Conservation (phyloP, 2,888 invertebrate species). For the Itoplectis maculator region DNA sequence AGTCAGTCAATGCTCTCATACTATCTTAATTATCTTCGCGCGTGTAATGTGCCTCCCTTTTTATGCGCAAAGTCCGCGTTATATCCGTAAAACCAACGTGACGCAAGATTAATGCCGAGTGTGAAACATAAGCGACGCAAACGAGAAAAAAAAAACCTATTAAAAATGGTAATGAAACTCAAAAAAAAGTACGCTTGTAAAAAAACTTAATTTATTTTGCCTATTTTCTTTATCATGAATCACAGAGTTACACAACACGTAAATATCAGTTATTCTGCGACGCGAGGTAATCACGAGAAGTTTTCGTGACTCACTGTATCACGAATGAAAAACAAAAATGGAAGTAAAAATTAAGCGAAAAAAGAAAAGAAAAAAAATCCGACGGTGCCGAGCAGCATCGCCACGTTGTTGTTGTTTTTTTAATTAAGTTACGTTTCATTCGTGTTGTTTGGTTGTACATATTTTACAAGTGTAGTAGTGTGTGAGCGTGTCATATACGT, state of each 20-base stretch:
- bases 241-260: conserved; percentile 42
- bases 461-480: conserved; percentile 63
- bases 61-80: conserved; percentile 61
- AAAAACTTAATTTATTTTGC: conserved; percentile 52
- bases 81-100: conserved; percentile 18
- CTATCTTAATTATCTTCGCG: conserved; percentile 38
- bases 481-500: conserved; percentile 35
- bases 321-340: conserved; percentile 24
- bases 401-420: conserved; percentile 7
- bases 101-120: conserved; percentile 6
- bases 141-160: conserved; percentile 2
- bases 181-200: conserved; percentile 38
- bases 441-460: conserved; percentile 45
- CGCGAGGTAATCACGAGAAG: conserved; percentile 5
- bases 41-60: conserved; percentile 66
- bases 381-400: conserved; percentile 61
- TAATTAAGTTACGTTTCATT: conserved; percentile 30
- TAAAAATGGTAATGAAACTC: conserved; percentile 30
- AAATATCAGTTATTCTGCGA: conserved; percentile 43
- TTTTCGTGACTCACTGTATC: conserved; percentile 23
- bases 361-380: conserved; percentile 48
- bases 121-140: not conserved
- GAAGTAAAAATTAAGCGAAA: conserved; percentile 38
- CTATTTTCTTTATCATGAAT: conserved; percentile 25
- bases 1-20: too few species aligned